Evolutionary conservation across 2,113 vertebrate genomes (phyloP).

Genomic region (Accipiter cooperii): DNA sequence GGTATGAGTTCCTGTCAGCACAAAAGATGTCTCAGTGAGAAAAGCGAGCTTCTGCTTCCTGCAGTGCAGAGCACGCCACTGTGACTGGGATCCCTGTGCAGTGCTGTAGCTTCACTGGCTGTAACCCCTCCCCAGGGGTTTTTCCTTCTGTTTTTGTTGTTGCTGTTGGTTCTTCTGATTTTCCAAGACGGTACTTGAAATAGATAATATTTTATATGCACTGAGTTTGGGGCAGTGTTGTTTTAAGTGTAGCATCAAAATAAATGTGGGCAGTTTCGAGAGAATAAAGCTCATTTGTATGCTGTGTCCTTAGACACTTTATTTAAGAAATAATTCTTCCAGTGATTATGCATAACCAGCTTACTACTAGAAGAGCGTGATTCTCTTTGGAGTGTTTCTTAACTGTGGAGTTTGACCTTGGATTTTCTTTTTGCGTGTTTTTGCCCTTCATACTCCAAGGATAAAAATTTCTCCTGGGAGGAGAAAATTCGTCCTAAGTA

Average conservation of each 20-base stretch:
- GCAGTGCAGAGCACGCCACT: fast-evolving
- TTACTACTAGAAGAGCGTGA: background rate
- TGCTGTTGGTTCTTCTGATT: background rate
- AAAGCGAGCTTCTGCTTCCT: background rate
- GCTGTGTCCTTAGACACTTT: background rate
- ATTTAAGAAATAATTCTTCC: background rate
- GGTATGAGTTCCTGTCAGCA: background rate
- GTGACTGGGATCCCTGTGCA: background rate
- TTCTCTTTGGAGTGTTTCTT: background rate
- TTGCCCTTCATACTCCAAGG: background rate
- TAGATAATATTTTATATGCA: background rate
- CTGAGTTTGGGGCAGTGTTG: background rate
- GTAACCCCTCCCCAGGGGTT: fast-evolving
- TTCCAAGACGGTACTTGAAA: background rate
- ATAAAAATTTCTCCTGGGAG: background rate
- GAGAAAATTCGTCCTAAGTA: background rate
- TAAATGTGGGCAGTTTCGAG: background rate
- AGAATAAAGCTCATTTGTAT: background rate
- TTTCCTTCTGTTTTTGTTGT: background rate
- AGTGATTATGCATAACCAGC: background rate
- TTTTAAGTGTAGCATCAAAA: background rate
- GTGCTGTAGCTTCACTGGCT: background rate
- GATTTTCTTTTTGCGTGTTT: background rate
- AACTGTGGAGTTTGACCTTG: background rate
- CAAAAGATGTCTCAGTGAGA: background rate